Conservation (phyloP, 2,888 invertebrate species). For the Phyto melanocephala region DNA sequence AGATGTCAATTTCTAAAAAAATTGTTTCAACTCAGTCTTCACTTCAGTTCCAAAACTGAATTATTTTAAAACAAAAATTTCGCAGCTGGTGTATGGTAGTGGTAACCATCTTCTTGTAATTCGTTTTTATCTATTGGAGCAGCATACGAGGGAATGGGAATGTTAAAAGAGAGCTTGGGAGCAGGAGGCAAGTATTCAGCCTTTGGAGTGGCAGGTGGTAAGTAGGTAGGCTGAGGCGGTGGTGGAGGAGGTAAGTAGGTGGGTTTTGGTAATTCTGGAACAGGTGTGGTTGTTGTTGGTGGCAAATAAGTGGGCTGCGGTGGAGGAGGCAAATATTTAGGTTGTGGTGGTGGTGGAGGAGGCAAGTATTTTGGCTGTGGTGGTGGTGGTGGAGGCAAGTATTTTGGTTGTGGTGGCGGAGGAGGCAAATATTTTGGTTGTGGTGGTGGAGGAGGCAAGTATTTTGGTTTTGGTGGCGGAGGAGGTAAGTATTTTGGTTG, state of each 20-base stretch:
- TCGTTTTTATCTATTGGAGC: conserved; percentile 70
- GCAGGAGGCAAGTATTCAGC: conserved; percentile 68
- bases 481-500: background rate
- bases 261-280: conserved; percentile 52
- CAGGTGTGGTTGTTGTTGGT: conserved; percentile 61
- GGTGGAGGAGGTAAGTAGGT: conserved; percentile 66
- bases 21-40: conserved; percentile 57
- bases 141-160: conserved; percentile 75
- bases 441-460: conserved; percentile 35
- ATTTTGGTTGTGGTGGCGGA: conserved; percentile 1
- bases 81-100: conserved; percentile 70
- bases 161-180: conserved; percentile 65
- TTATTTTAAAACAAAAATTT: conserved; percentile 68
- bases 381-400: conserved; percentile 47
- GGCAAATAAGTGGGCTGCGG: conserved; percentile 57
- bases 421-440: conserved; percentile 53
- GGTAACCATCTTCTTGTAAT: conserved; percentile 68
- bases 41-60: conserved; percentile 23
- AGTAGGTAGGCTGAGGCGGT: conserved; percentile 52
- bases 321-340: conserved; percentile 65
- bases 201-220: conserved; percentile 66
- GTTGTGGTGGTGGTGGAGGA: conserved; percentile 65
- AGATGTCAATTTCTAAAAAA: background rate
- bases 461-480: conserved; percentile 2
- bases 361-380: conserved; percentile 64